These are phyloP conservation scores for Leptura quadrifasciata DNA, from an alignment of 2,888 invertebrate species.

Conservation along the genomic window DNA sequence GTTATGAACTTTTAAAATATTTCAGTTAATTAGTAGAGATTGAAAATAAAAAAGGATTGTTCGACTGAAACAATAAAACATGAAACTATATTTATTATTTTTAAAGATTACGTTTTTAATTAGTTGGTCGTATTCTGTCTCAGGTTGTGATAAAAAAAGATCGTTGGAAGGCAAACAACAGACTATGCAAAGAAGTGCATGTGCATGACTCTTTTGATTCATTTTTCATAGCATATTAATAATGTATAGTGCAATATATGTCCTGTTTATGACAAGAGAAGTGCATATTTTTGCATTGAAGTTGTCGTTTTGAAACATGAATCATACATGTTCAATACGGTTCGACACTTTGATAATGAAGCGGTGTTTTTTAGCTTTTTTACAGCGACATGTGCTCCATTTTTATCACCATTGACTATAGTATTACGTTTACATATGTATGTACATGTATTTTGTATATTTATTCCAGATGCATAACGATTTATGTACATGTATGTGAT, in stretches of 20 bases:
- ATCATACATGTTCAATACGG: constrained; percentile 73
- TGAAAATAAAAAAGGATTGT: constrained; percentile 60
- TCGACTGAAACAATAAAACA: constrained; percentile 50
- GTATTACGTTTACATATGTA: constrained; percentile 69
- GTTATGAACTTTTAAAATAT: constrained; percentile 59
- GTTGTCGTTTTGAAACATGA: constrained; percentile 73
- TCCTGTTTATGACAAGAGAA: constrained; percentile 72
- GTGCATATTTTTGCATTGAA: constrained; percentile 74
- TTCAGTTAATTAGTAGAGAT: constrained; percentile 62
- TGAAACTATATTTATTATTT: constrained; percentile 62
- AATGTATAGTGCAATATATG: constrained; percentile 73
- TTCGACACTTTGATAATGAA: constrained; percentile 74
- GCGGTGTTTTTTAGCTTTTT: constrained; percentile 66
- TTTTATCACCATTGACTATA: constrained; percentile 69
- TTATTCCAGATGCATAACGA: constrained; percentile 62
- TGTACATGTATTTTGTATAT: constrained; percentile 64
- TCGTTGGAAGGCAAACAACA: constrained; percentile 37
- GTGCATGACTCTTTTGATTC: constrained; percentile 68
- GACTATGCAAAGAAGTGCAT: constrained; percentile 31
- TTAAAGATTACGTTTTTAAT: constrained; percentile 64
- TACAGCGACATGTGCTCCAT: constrained; percentile 66
- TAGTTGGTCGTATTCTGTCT: constrained; percentile 59
- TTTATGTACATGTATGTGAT: constrained; percentile 60
- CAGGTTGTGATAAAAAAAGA: constrained; percentile 42
- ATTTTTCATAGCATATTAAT: constrained; percentile 74